Base-by-base conservation (phyloP, 2,113 vertebrate species). In the Rhea pennata region DNA sequence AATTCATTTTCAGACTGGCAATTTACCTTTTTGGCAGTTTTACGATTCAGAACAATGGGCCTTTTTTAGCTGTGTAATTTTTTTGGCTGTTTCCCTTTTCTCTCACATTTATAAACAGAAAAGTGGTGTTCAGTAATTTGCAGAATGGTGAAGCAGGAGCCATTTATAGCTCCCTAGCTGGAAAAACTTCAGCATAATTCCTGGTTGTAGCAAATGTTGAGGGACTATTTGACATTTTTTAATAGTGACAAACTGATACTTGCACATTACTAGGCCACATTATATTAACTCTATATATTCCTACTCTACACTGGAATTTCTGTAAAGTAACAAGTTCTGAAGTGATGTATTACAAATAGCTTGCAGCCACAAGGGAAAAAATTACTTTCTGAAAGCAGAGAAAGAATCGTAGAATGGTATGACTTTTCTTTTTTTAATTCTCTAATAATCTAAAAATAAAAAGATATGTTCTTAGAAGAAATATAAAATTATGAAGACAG, bases 11-110 rank as follows among this genome's bases (percentile, higher is more conserved):
- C 91, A 97, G 95, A 91, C 24, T 27, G 74, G 91, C 72, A 81
- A 97, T 98, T 97, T 98, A 98, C 95, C 94, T 97, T 94, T 92
- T 73, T 97, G 97, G 95, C 96, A 97, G 94, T 95, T 98, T 97
- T 96, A 97, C 69, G 89, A 87, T 97, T 97, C 91, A 97, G 93
- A 97, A 98, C 97, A 98, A 97, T 95, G 72, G 72, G 23, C 29
- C 20, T 85, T 95, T 96, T 96, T 96, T 26, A 82, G 84, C 83
- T 92, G 93, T 88, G 74, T 58, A 72, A 78, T 95, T 97, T 95
- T 97, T 96, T 87, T 90, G 44, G 64, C 48, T 96, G 75, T 96
- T 97, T 95, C 81, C 15, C 62, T 96, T 96, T 93, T 77, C 61
- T 94, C 59, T 95, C 65, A 88, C 26, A 16, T 94, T 96, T 95